Evolutionary conservation across 2,113 vertebrate species (phyloP), one percentile per base, ranked within the genome.

Genomic region (Arenaria interpres): DNA sequence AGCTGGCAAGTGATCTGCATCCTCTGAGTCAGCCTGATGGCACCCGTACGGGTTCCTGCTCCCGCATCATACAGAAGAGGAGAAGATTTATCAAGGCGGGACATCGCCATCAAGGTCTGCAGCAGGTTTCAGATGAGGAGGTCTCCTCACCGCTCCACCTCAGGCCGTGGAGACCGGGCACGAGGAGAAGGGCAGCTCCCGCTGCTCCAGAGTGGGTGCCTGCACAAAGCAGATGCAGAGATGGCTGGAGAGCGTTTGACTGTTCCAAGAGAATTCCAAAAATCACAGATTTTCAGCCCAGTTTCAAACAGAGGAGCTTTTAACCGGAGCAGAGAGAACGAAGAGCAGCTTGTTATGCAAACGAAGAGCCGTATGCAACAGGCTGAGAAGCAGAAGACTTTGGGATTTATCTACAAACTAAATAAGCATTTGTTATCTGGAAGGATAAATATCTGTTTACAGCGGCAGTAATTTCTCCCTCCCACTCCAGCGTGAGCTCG

Each of bases 361-460:
- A 67, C 3, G 0, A 37, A 60, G 41, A 67, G 62, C 62, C 4
- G 1, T 1, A 5, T 3, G n/a, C 53, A 15, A 20, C 3, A 3
- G 14, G 2, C 41, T 41, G 62, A 18, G 10, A 16, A 63, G 13
- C 41, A 28, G 41, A 23, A 75, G 56, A 41, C 24, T 35, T 7
- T 2, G 33, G 48, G 69, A 50, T 81, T 62, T 56, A 46, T 46
- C 76, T 54, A 19, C n/a, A n/a, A 46, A 35, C 39, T 11, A 23
- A 62, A 18, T 9, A 45, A 27, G 12, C 46, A 4, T 56, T 67
- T 2, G 4, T 81, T 67, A 35, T 62, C 54, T 22, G 6, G 39
- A 32, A 32, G 0, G 14, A 50, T 23, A 77, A 71, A 35, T 32
- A 23, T 18, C 20, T 43, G 41, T 71, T 63, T 56, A 21, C 64